Conservation (phyloP, 1,140 invertebrate genomes). For the Colletes latitarsis region DNA sequence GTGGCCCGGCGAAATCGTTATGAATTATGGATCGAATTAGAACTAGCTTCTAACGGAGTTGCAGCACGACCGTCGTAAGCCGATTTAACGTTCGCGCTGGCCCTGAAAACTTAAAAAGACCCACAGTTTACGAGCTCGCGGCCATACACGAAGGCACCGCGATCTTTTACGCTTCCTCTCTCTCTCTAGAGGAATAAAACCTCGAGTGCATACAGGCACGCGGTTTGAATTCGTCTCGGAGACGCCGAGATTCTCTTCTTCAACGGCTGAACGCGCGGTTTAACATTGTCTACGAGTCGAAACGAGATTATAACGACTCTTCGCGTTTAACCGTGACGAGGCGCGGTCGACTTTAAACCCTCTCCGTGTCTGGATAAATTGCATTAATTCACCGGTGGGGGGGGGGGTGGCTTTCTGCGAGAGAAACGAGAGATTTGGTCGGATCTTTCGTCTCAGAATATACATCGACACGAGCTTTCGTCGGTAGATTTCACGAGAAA, state of each 20-base stretch:
- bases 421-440: not conserved
- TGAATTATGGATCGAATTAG: constrained; percentile 50
- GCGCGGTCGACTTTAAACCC: not conserved
- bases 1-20: not conserved
- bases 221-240: constrained; percentile 6
- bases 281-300: not conserved
- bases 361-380: not conserved
- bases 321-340: constrained; percentile 8
- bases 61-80: not conserved
- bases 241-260: not conserved
- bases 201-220: not conserved
- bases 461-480: too few species aligned
- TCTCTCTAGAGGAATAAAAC: constrained; percentile 1
- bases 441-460: too few species aligned
- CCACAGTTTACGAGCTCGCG: constrained; percentile 23
- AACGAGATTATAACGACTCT: constrained; percentile 31
- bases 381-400: constrained; percentile 7
- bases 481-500: too few species aligned
- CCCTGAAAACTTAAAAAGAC: not conserved
- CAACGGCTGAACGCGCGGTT: not conserved
- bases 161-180: not conserved
- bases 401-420: not conserved
- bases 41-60: not conserved
- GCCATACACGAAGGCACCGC: not conserved
- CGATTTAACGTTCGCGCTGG: not conserved